Evolutionary conservation across 1,140 invertebrate genomes (phyloP).

Genomic region (Pseudomyrmex sp.): DNA sequence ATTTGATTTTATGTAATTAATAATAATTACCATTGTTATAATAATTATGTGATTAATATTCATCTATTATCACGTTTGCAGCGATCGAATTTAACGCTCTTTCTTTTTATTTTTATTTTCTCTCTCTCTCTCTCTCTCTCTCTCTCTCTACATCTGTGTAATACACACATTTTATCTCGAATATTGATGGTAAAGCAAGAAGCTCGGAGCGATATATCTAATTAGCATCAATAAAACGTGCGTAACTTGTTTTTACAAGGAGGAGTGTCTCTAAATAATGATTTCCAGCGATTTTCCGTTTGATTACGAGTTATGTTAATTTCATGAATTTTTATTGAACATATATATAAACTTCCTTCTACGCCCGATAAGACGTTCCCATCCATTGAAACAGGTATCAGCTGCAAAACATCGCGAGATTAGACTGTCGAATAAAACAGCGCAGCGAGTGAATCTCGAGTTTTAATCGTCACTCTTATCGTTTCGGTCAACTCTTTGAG

Average conservation of each 20-base stretch:
- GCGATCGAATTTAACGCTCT: no score
- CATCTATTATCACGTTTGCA: neutral
- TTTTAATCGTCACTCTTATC: no score
- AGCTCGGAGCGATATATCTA: neutral
- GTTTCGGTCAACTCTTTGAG: no score
- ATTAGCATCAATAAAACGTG: conserved; percentile 8
- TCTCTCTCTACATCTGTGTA: no score
- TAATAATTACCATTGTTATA: neutral
- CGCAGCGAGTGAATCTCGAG: no score
- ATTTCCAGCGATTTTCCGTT: neutral
- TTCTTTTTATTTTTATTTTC: no score
- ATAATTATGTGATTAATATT: neutral
- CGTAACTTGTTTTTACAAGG: neutral
- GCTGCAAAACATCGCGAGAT: neutral
- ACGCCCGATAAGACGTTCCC: neutral
- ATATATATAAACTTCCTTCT: neutral
- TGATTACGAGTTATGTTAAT: conserved; percentile 22
- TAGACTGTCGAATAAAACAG: neutral
- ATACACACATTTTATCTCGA: no score
- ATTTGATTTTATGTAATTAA: no score
- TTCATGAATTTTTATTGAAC: conserved; percentile 4
- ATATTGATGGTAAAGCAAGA: neutral
- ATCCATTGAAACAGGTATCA: conserved; percentile 1
- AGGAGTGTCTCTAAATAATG: no score
- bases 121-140: no score